Percentiles rank a stretch among this genome's conserved stretches.
Evolutionary conservation across 2,797 vertebrate species (phyloP).

Genomic region (Halcyon smyrnensis): DNA sequence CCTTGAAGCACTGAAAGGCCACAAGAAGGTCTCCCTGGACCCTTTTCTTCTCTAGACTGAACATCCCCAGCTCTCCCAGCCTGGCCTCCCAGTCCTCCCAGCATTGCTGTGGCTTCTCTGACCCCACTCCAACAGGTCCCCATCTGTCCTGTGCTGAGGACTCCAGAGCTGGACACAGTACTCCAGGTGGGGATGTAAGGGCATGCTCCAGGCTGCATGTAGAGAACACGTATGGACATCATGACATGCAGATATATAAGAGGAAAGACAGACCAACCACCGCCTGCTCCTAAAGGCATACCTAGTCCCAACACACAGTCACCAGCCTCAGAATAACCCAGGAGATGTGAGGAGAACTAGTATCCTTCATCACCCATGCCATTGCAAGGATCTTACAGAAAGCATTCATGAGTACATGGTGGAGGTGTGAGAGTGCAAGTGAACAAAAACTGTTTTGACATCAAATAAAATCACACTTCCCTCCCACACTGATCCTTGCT

Average conservation of each 20-base stretch:
- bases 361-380: neutral
- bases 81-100: no score
- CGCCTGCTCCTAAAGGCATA: neutral
- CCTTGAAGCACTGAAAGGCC: neutral
- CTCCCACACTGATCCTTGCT: neutral
- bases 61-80: neutral
- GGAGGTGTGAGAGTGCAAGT: neutral
- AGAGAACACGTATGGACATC: neutral
- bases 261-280: neutral
- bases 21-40: neutral
- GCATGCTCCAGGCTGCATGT: accelerated
- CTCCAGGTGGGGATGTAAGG: neutral
- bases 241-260: neutral
- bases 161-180: neutral
- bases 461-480: neutral
- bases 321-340: neutral
- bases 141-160: neutral
- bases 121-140: neutral
- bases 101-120: no score
- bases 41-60: neutral
- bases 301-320: neutral
- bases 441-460: neutral
- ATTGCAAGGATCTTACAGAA: neutral
- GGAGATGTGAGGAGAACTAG: neutral
- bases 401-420: accelerated